Percentiles rank a stretch among this genome's conserved stretches.
Evolutionary conservation across 2,888 invertebrate species (phyloP).

Genomic region (Troilus luridus): DNA sequence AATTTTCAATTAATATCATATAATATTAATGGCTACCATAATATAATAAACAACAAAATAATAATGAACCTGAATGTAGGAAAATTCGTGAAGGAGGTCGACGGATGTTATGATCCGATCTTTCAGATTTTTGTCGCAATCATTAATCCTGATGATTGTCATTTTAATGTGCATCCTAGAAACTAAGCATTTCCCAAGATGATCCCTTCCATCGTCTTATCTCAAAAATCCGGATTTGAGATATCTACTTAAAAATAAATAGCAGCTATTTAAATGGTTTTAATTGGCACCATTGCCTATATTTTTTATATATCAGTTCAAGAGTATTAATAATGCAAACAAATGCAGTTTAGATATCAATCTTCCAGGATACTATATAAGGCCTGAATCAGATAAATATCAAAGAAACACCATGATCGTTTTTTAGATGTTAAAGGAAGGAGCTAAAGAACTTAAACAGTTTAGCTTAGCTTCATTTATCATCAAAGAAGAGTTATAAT

Average conservation of each 20-base stretch:
- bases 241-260: neutral
- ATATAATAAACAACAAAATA: too few species aligned
- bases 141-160: too few species aligned
- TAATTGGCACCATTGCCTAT: neutral
- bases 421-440: neutral
- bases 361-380: neutral
- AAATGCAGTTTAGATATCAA: neutral
- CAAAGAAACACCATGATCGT: neutral
- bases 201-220: too few species aligned
- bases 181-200: too few species aligned
- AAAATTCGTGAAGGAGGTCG: too few species aligned
- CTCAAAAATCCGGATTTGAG: neutral
- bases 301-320: neutral
- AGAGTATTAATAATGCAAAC: neutral
- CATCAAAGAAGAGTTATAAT: neutral
- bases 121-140: too few species aligned
- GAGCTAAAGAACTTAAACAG: neutral
- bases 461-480: neutral
- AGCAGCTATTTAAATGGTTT: neutral
- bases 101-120: too few species aligned
- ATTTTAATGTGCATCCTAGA: too few species aligned
- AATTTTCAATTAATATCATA: too few species aligned
- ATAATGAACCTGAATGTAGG: too few species aligned
- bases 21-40: too few species aligned
- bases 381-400: neutral